phyloP scores from a whole-genome alignment of 2,113 vertebrate genomes.

The Isurus oxyrinchus region DNA sequence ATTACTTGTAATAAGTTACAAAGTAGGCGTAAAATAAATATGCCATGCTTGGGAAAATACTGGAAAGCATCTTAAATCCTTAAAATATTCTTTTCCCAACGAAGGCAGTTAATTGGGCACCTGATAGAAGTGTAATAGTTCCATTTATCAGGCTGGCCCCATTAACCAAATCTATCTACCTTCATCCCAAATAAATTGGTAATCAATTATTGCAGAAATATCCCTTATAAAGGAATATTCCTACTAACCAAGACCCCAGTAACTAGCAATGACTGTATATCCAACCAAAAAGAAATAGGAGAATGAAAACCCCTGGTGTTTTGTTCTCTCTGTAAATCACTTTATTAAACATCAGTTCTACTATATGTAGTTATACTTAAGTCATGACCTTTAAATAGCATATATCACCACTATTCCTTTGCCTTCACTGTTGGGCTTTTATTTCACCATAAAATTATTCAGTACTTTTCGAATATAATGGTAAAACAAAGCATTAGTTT shows the following conservation, averaged over 20 bases:
- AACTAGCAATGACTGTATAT: neutral
- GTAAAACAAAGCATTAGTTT: neutral
- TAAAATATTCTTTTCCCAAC: neutral
- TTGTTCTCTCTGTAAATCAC: neutral
- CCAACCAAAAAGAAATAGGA: neutral
- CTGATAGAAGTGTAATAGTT: neutral
- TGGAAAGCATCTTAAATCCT: neutral
- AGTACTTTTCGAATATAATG: neutral
- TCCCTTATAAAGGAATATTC: neutral
- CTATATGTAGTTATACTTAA: neutral
- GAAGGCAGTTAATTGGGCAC: neutral
- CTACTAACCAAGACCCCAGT: neutral
- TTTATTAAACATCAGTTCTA: neutral
- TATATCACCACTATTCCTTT: neutral
- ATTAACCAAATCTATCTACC: conserved; percentile 21
- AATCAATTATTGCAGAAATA: neutral
- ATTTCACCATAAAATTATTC: neutral
- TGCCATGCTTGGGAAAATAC: neutral
- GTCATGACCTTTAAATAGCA: neutral
- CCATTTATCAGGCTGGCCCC: conserved; percentile 6
- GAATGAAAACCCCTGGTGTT: neutral
- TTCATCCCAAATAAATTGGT: neutral
- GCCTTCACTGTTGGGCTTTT: neutral
- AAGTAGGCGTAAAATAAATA: neutral
- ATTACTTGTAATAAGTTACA: neutral